Evolutionary conservation across 2,113 vertebrate species (phyloP), one percentile per base, ranked within the genome.

Genomic region (Prionailurus bengalensis): DNA sequence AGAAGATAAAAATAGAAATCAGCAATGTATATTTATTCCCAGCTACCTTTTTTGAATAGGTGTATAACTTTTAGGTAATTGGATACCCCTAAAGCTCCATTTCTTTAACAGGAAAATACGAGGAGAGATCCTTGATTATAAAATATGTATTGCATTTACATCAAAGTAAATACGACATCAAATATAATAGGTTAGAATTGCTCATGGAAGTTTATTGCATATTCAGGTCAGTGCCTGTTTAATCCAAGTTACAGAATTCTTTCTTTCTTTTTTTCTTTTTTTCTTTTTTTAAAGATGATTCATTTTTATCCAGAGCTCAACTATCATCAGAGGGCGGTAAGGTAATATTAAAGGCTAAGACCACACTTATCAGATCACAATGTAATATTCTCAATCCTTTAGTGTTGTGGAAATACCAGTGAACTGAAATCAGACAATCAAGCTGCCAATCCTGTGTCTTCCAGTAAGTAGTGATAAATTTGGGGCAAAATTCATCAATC

Each of bases 1-100:
- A 76, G 39, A 95, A 36, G 27, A 74, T 68, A 83, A 89, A n/a
- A 94, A 91, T 48, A 94, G 85, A 92, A 96, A 94, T 71, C 21
- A 84, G 15, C 87, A 66, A 45, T 53, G 1, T 33, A 55, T 92
- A 76, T 94, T 76, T 94, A 90, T 91, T 92, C 27, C 51, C 10
- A 89, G 68, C 63, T 89, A 85, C 48, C 3, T 4, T 78, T 95
- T 94, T 33, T 85, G 33, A 96, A 15, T 61, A 45, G 39, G 31
- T 93, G 2, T 33, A 4, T 39, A 70, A 80, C 8, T 73, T 89
- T 85, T 27, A 96, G 88, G 19, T 86, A 95, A 78, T 21, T 81
- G 11, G 91, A 79, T 53, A 53, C 27, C 53, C 84, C 42, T 33
- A 45, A 21, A 21, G 36, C 10, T 23, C 4, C 45, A 61, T n/a